Evolutionary conservation across 2,888 invertebrate genomes (phyloP).

Genomic region (Rhaphigaster nebulosa): DNA sequence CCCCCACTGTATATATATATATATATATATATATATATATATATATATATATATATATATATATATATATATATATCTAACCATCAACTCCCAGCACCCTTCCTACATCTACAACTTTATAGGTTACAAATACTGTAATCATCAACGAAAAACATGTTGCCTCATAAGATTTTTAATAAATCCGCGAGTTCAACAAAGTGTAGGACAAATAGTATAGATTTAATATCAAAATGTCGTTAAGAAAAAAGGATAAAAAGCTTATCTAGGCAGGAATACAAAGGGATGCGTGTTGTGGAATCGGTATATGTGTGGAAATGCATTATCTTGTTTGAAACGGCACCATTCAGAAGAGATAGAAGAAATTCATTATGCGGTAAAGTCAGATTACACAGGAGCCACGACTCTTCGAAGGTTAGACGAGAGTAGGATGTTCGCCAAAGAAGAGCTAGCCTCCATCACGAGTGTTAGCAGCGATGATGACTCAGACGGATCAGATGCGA

Average conservation of each 20-base stretch:
- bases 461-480: not conserved
- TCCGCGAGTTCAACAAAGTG: not conserved
- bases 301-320: not conserved
- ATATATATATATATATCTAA: too few relatives aligned
- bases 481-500: too few relatives aligned
- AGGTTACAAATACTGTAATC: constrained; percentile 1
- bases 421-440: not conserved
- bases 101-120: too few relatives aligned
- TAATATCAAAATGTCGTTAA: not conserved
- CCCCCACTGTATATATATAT: too few relatives aligned
- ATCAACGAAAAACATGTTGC: not conserved
- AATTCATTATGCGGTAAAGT: too few relatives aligned
- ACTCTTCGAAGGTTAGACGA: not conserved
- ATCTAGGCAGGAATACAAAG: not conserved
- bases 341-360: not conserved
- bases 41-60: too few relatives aligned
- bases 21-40: too few relatives aligned
- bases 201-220: not conserved
- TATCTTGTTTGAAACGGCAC: not conserved
- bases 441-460: not conserved
- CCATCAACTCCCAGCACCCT: too few relatives aligned
- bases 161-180: not conserved
- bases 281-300: not conserved
- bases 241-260: not conserved
- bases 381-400: not conserved